These are phyloP conservation scores for Drosophila percnosoma DNA, from an alignment of 2,888 invertebrate species.

Conservation along the genomic window DNA sequence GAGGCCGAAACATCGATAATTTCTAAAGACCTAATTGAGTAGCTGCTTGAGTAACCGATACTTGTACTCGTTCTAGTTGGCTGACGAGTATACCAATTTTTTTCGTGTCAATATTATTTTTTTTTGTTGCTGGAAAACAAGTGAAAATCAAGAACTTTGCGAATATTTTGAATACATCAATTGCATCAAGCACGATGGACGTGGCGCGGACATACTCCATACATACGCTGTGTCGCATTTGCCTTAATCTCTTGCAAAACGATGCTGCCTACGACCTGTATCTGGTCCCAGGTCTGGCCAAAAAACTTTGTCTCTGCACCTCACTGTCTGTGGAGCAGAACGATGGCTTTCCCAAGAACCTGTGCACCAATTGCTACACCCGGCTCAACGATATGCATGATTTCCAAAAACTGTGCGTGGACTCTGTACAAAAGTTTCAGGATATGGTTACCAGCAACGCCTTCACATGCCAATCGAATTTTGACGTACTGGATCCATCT, in stretches of 20 bases:
- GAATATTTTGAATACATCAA: slow-evolving; percentile 5
- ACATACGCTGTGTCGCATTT: slow-evolving; percentile 82
- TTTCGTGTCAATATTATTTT: slow-evolving; percentile 79
- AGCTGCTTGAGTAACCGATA: slow-evolving; percentile 51
- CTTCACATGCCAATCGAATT: slow-evolving; percentile 61
- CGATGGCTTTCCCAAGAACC: slow-evolving; percentile 82
- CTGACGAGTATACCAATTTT: slow-evolving; percentile 76
- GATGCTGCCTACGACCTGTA: slow-evolving; percentile 79
- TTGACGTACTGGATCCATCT: slow-evolving; percentile 76
- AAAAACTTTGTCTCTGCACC: slow-evolving; percentile 81
- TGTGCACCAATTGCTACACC: slow-evolving; percentile 78
- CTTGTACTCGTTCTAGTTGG: slow-evolving; percentile 62
- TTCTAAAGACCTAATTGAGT: neutral
- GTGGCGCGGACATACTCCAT: slow-evolving; percentile 69
- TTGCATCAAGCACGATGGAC: slow-evolving; percentile 57
- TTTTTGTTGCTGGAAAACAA: slow-evolving; percentile 64
- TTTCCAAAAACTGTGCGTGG: slow-evolving; percentile 80
- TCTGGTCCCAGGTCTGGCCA: slow-evolving; percentile 77
- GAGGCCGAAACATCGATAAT: slow-evolving; percentile 15
- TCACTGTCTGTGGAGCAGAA: slow-evolving; percentile 80
- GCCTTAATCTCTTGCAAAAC: slow-evolving; percentile 76
- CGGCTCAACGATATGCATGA: slow-evolving; percentile 81
- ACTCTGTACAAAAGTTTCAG: slow-evolving; percentile 81
- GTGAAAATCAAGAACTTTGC: slow-evolving; percentile 37
- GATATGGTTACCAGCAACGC: slow-evolving; percentile 72